Percentiles rank a stretch among this genome's conserved stretches.
phyloP scores from a whole-genome alignment of 1,140 invertebrate species.

The Dolichoris vasculosae region DNA sequence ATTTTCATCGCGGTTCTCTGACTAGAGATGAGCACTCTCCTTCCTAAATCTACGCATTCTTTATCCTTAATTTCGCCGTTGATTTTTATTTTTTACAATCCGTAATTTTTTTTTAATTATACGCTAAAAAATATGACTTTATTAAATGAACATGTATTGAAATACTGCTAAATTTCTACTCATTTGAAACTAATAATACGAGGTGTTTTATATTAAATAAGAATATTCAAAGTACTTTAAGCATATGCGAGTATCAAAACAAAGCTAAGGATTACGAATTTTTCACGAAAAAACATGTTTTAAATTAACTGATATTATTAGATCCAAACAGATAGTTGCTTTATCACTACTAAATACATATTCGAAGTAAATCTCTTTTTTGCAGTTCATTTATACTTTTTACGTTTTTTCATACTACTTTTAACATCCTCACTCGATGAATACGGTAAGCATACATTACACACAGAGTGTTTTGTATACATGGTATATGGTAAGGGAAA shows the following conservation, averaged over 20 bases:
- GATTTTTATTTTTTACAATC: not conserved
- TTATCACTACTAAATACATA: not conserved
- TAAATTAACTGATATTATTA: slow-evolving; percentile 1
- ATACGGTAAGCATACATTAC: not conserved
- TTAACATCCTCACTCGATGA: not conserved
- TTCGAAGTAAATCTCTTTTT: not conserved
- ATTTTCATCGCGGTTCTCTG: slow-evolving; percentile 37
- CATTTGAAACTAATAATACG: slow-evolving; percentile 11
- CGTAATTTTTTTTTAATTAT: not conserved
- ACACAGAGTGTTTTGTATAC: not conserved
- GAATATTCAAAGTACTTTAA: not conserved
- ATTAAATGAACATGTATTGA: not conserved
- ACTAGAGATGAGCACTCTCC: slow-evolving; percentile 44
- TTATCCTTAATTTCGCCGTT: not conserved
- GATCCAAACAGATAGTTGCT: not conserved
- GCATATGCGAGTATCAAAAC: no score
- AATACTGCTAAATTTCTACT: not conserved
- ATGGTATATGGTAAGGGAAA: not conserved
- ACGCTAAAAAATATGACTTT: slow-evolving; percentile 6
- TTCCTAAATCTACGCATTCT: slow-evolving; percentile 3
- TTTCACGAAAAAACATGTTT: not conserved
- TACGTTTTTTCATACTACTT: not conserved
- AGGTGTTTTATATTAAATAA: not conserved
- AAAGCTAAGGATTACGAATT: not conserved
- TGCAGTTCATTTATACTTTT: not conserved